Conservation (phyloP, 2,113 vertebrate species). For the Muntiacus reevesi region DNA sequence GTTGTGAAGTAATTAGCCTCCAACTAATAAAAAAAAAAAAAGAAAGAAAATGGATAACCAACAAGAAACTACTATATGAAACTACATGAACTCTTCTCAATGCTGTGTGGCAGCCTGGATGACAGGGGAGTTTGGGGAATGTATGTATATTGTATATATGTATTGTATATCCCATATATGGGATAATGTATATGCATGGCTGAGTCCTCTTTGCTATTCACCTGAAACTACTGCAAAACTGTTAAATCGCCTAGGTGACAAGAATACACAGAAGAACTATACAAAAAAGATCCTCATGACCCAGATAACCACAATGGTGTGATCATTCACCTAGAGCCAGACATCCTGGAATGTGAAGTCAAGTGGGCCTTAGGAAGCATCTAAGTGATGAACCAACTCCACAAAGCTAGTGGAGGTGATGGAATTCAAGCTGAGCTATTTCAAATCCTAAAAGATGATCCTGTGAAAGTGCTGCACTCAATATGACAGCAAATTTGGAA, state of each 20-base stretch:
- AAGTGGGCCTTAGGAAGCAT: background rate
- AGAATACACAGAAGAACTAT: background rate
- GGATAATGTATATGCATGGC: background rate
- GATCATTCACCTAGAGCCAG: background rate
- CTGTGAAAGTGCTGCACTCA: background rate
- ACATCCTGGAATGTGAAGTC: background rate
- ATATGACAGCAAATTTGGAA: background rate
- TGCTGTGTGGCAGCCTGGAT: background rate
- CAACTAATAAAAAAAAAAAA: too few relatives aligned
- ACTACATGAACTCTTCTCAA: background rate
- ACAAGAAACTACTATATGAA: background rate
- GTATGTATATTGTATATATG: too few relatives aligned
- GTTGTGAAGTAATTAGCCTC: too few relatives aligned
- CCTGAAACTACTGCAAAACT: background rate
- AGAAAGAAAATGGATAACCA: background rate
- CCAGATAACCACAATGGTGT: background rate
- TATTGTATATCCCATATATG: too few relatives aligned
- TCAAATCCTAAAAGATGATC: background rate
- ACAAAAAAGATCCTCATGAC: background rate
- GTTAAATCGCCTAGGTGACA: background rate
- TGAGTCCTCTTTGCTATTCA: background rate
- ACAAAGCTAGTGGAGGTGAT: background rate
- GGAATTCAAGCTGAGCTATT: background rate
- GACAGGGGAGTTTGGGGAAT: background rate
- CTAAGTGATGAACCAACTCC: too few relatives aligned